Conservation (phyloP, 2,797 vertebrate genomes). For the Mus minutoides region DNA sequence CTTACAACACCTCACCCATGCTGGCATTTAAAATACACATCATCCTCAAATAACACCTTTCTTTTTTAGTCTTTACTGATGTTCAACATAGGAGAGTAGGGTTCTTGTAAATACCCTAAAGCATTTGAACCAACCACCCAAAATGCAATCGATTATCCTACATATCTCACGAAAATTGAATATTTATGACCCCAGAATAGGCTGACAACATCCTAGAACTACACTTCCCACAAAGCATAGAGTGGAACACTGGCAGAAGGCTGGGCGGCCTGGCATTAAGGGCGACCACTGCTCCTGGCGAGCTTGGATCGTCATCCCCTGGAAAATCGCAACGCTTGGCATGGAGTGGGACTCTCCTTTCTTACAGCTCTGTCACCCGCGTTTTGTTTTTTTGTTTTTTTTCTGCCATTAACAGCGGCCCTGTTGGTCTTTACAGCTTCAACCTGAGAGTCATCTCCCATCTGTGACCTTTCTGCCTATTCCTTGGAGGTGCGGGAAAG, state of each 20-base stretch:
- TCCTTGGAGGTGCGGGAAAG: constrained; percentile 17
- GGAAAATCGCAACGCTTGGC: not conserved
- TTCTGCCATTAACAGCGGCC: not conserved
- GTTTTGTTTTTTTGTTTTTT: not conserved
- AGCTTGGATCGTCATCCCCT: not conserved
- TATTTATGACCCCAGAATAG: not conserved
- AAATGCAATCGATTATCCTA: not conserved
- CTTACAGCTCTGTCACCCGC: constrained; percentile 30
- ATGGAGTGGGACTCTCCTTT: not conserved
- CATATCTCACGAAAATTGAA: not conserved
- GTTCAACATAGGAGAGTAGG: fast-evolving
- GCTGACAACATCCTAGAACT: constrained; percentile 64
- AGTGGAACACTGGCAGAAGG: not conserved
- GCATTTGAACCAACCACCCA: not conserved
- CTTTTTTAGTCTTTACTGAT: constrained; percentile 27
- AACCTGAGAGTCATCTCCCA: constrained; percentile 12
- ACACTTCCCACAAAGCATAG: constrained; percentile 80
- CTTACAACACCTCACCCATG: constrained; percentile 22
- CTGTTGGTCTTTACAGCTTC: not conserved
- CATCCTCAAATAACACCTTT: constrained; percentile 29
- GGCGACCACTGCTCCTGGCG: constrained; percentile 53
- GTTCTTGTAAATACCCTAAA: not conserved
- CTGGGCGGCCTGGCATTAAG: constrained; percentile 38
- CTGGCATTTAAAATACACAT: constrained; percentile 48
- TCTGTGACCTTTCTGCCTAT: constrained; percentile 54